phyloP scores from a whole-genome alignment of 2,113 vertebrate genomes.

The Notechis scutatus region DNA sequence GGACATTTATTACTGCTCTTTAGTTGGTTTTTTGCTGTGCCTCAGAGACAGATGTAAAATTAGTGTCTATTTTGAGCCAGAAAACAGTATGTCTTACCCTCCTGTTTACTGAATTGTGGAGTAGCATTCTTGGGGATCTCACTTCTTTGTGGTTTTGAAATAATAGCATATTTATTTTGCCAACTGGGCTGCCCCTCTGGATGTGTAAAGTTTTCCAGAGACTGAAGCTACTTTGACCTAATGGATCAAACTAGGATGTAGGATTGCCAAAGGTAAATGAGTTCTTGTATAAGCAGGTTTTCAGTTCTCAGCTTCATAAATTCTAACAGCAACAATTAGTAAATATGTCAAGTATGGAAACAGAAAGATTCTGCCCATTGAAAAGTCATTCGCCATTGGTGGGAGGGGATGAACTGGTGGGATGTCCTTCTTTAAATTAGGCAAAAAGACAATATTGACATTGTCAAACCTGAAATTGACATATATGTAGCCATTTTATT shows the following conservation, averaged over 20 bases:
- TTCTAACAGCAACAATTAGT: slow-evolving; percentile 52
- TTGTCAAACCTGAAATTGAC: not conserved
- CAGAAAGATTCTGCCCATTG: slow-evolving; percentile 30
- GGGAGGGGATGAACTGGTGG: too few species aligned
- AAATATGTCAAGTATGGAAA: slow-evolving; percentile 31
- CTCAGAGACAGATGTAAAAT: slow-evolving; percentile 61
- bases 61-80: slow-evolving; percentile 60
- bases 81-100: slow-evolving; percentile 55
- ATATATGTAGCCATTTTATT: too few species aligned
- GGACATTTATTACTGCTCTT: slow-evolving; percentile 63
- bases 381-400: not conserved
- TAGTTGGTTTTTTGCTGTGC: slow-evolving; percentile 62
- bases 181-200: slow-evolving; percentile 36
- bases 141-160: slow-evolving; percentile 63
- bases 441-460: slow-evolving; percentile 48
- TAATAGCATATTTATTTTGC: slow-evolving; percentile 54
- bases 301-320: slow-evolving; percentile 49
- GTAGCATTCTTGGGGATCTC: slow-evolving; percentile 61
- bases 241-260: slow-evolving; percentile 50
- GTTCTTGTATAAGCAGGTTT: slow-evolving; percentile 52
- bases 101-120: slow-evolving; percentile 51
- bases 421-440: not conserved
- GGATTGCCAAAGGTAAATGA: not conserved
- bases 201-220: slow-evolving; percentile 49
- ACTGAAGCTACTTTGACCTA: slow-evolving; percentile 54